Evolutionary conservation across 2,888 invertebrate genomes (phyloP).

Genomic region (Boloria selene): DNA sequence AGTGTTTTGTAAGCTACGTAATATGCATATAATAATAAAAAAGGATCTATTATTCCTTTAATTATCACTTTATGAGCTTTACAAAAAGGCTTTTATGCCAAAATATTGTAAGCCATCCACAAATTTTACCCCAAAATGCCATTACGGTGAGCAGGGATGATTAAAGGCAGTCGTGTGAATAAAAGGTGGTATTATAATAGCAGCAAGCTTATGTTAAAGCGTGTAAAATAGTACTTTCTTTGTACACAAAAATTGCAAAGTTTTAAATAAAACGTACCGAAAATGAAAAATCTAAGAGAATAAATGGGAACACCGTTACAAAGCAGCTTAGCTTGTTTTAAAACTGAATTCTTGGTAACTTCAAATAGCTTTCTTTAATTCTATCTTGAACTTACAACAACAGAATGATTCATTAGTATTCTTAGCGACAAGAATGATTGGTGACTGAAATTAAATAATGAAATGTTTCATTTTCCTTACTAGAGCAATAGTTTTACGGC

Average conservation of each 20-base stretch:
- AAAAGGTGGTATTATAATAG: constrained; percentile 25
- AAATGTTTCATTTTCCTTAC: constrained; percentile 28
- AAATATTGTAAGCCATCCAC: constrained; percentile 19
- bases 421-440: constrained; percentile 8
- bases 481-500: constrained; percentile 35
- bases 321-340: constrained; percentile 26
- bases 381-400: constrained; percentile 15
- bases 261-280: constrained; percentile 24
- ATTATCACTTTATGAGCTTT: constrained; percentile 21
- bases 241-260: constrained; percentile 22
- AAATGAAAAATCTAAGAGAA: constrained; percentile 20
- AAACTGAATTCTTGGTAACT: constrained; percentile 13
- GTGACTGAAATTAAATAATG: constrained; percentile 19
- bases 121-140: constrained; percentile 23
- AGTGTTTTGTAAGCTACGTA: too few species aligned
- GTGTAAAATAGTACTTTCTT: constrained; percentile 24
- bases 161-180: constrained; percentile 25
- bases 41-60: constrained; percentile 9
- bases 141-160: constrained; percentile 20
- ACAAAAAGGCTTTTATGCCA: constrained; percentile 13
- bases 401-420: constrained; percentile 19
- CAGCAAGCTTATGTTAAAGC: constrained; percentile 22
- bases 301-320: constrained; percentile 20
- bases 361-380: constrained; percentile 17
- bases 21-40: neutral